Evolutionary conservation across 2,113 vertebrate genomes (phyloP).

Genomic region (Probosciger aterrimus): DNA sequence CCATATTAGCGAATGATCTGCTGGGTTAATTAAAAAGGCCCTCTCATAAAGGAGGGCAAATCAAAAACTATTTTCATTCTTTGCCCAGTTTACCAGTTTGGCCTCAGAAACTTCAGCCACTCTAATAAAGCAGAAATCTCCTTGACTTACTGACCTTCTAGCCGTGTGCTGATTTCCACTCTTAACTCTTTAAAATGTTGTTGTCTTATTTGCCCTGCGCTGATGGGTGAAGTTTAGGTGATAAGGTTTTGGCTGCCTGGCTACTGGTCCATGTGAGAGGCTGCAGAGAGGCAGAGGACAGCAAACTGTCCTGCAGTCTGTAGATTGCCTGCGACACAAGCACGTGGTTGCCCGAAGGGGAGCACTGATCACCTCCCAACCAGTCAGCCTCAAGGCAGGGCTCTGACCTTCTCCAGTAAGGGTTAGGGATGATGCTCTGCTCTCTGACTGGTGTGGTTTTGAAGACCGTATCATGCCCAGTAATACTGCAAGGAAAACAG

Average conservation of each 20-base stretch:
- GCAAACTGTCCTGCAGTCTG: neutral
- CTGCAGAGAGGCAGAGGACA: neutral
- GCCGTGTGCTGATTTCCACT: neutral
- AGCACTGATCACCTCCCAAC: neutral
- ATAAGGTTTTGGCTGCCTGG: neutral
- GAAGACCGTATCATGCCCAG: accelerated
- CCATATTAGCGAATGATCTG: neutral
- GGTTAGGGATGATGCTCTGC: neutral
- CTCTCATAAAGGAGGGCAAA: neutral
- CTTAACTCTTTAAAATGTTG: neutral
- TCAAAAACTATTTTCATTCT: neutral
- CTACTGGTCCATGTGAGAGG: neutral
- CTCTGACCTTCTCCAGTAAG: neutral
- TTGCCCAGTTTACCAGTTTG: neutral
- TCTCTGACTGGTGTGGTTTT: neutral
- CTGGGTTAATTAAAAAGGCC: neutral
- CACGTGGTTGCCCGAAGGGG: accelerated
- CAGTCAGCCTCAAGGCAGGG: neutral
- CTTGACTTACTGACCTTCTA: neutral
- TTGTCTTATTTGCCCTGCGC: neutral
- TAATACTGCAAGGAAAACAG: neutral
- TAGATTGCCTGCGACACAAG: neutral
- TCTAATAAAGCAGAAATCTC: neutral
- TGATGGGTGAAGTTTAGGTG: neutral
- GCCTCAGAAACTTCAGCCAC: neutral